Evolutionary conservation across 2,113 vertebrate species (phyloP).

Genomic region (Tetrao urogallus): DNA sequence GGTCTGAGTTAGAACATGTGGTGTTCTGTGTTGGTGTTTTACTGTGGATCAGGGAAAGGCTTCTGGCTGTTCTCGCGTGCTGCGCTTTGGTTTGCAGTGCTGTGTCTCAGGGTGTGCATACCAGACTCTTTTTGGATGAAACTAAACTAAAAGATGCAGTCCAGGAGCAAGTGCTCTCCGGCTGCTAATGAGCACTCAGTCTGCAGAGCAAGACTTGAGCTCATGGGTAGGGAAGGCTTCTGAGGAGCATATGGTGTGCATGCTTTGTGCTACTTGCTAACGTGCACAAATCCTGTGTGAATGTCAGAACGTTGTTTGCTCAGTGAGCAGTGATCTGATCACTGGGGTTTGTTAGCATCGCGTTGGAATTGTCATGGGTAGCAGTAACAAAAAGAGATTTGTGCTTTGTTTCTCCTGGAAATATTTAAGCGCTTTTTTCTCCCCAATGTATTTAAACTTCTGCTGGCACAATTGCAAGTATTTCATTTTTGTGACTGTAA

Average conservation of each 20-base stretch:
- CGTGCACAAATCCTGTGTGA: background rate
- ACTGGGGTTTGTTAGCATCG: background rate
- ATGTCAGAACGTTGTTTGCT: rapidly evolving
- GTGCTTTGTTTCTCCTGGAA: background rate
- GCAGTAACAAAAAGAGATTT: background rate
- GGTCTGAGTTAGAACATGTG: rapidly evolving
- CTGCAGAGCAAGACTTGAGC: background rate
- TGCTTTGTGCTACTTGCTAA: background rate
- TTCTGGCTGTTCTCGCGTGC: background rate
- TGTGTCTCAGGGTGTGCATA: background rate
- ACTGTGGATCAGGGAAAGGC: background rate
- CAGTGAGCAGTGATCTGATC: background rate
- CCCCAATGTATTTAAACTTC: background rate
- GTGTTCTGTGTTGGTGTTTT: rapidly evolving
- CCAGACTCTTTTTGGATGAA: background rate
- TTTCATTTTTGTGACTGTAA: background rate
- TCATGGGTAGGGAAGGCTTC: background rate
- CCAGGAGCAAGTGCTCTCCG: background rate
- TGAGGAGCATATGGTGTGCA: background rate
- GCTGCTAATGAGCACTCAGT: background rate
- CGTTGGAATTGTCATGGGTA: background rate
- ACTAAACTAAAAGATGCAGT: background rate
- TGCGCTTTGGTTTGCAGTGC: background rate
- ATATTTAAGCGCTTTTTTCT: background rate
- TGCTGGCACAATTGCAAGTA: background rate